Base-by-base conservation (phyloP, 2,113 vertebrate species). In the Piaya cayana region DNA sequence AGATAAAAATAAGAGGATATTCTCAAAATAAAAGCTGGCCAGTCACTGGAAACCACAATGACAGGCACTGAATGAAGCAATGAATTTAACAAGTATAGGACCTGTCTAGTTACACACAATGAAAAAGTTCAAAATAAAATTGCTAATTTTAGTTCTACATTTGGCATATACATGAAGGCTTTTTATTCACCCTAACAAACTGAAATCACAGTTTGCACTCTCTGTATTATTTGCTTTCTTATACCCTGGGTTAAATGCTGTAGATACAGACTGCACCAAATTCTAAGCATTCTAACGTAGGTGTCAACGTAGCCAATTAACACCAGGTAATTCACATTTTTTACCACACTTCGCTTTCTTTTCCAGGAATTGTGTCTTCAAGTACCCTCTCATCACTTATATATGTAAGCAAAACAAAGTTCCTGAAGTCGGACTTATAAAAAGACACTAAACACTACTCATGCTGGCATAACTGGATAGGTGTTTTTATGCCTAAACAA, bases 11-110 rank as follows among this genome's bases (percentile, higher is more conserved):
- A 90, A 59, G 65, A 82, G n/a, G 9, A 82, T 70, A 53, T 55
- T 80, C 64, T 82, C 87, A 43, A 94, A 95, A 76, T 32, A 88
- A 65, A 82, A 86, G 50, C 82, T 85, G 62, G 82, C 63, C 55
- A 90, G 93, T 82, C 2, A 6, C 36, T 83, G 39, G 81, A 97
- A 95, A 75, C 52, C 64, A 15, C 56, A 63, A 53, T 0, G 8
- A 30, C 43, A 85, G 69, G 21, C 64, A 86, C 2, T 60, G 53
- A 88, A 78, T 43, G 43, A 77, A 89, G 64, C 25, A 26, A 78
- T 6, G 4, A 64, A 59, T 90, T 59, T 63, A 72, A 82, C 8
- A 69, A 74, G 18, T 58, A 72, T 14, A 52, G 49, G 52, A 59
- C 9, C 27, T 60, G 43, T 6, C 64, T 50, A 81, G 18, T 86